phyloP scores from a whole-genome alignment of 1,140 invertebrate genomes.

The Drosophila prosaltans region DNA sequence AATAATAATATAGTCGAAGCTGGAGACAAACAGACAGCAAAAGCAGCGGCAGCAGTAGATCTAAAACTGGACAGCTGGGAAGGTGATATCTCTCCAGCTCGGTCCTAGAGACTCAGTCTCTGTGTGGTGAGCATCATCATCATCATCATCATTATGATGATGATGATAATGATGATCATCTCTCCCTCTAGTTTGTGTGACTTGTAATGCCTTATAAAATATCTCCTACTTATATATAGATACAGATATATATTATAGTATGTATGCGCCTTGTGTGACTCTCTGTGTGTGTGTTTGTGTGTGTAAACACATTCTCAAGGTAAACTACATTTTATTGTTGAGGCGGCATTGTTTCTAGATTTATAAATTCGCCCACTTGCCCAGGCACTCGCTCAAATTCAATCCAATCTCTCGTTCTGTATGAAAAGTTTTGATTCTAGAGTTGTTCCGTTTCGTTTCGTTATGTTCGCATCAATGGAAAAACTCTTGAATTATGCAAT shows the following conservation, averaged over 20 bases:
- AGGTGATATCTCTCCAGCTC: conserved; percentile 26
- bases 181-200: conserved; percentile 18
- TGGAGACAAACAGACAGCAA: conserved; percentile 48
- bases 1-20: conserved; percentile 76
- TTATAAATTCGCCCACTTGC: conserved; percentile 59
- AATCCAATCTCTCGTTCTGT: conserved; percentile 1
- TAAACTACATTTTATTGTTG: conserved; percentile 82
- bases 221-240: conserved; percentile 76
- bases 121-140: conserved; percentile 4
- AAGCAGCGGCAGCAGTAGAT: conserved; percentile 18
- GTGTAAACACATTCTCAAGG: conserved; percentile 69
- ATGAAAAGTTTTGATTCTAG: not conserved
- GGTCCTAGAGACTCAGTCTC: conserved; percentile 29
- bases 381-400: conserved; percentile 24
- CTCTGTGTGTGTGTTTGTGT: conserved; percentile 21
- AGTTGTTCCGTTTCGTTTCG: conserved; percentile 9
- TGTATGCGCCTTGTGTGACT: conserved; percentile 18
- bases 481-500: conserved; percentile 43
- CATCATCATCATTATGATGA: not conserved
- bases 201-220: conserved; percentile 79
- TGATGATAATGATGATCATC: not conserved
- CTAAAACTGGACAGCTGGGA: conserved; percentile 12
- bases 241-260: conserved; percentile 51
- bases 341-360: conserved; percentile 79
- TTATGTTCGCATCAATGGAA: conserved; percentile 23